These are phyloP conservation scores for Vulpes vulpes DNA, from an alignment of 2,113 vertebrate genomes.

Conservation along the genomic window DNA sequence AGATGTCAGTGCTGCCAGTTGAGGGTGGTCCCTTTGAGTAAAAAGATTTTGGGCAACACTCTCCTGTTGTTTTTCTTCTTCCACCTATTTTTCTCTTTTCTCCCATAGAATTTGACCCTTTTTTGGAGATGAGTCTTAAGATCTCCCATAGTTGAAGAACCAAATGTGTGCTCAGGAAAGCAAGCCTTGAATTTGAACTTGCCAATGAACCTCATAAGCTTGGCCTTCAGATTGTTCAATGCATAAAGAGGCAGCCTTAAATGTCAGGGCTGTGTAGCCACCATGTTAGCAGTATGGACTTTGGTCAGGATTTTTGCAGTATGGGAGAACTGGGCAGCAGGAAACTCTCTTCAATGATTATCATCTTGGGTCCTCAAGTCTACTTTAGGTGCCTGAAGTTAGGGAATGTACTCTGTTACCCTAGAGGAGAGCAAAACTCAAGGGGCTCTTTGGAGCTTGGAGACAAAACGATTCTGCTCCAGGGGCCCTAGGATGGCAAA, in stretches of 20 bases:
- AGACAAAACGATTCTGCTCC: background rate
- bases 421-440: background rate
- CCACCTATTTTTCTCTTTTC: background rate
- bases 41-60: background rate
- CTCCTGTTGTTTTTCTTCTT: background rate
- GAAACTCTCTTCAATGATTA: background rate
- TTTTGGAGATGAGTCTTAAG: background rate
- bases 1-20: background rate
- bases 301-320: background rate
- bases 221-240: background rate
- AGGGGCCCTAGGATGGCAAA: background rate
- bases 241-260: background rate
- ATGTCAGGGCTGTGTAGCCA: accelerated
- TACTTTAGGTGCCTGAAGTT: background rate
- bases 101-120: background rate
- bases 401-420: background rate
- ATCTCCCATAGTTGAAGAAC: background rate
- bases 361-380: background rate
- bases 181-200: conserved; percentile 3
- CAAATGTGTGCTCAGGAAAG: background rate
- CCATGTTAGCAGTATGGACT: background rate
- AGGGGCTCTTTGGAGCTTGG: background rate
- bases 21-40: background rate
- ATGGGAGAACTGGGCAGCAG: background rate
- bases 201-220: background rate